These are phyloP conservation scores for Ips nitidus DNA, from an alignment of 1,140 invertebrate genomes.

Conservation along the genomic window DNA sequence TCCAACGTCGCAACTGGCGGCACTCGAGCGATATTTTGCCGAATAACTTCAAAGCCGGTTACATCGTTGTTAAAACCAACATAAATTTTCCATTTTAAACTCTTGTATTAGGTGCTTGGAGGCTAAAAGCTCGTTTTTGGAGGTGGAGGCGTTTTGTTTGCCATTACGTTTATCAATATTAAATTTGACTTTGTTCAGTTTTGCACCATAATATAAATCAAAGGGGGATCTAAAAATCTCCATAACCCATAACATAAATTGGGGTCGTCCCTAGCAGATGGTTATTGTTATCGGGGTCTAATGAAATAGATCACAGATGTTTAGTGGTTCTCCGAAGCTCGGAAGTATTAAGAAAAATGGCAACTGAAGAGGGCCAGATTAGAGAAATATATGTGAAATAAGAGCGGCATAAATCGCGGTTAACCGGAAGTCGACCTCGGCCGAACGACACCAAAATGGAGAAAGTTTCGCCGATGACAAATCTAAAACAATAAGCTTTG, in stretches of 20 bases:
- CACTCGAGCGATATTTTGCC: slow-evolving; percentile 8
- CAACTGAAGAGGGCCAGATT: slow-evolving; percentile 48
- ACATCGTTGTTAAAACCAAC: slow-evolving; percentile 12
- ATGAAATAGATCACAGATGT: no score
- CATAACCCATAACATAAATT: no score
- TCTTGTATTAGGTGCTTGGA: neutral
- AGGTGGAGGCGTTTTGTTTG: neutral
- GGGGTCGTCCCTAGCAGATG: no score
- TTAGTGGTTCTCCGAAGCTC: neutral
- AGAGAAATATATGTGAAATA: slow-evolving; percentile 48
- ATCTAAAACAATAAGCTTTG: slow-evolving; percentile 46
- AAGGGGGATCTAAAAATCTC: no score
- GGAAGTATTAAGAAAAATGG: slow-evolving; percentile 51
- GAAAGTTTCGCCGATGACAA: slow-evolving; percentile 42
- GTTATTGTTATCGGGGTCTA: no score
- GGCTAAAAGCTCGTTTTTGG: neutral
- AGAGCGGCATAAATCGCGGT: slow-evolving; percentile 48
- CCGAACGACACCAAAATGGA: slow-evolving; percentile 21
- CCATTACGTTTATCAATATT: no score
- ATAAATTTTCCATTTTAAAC: slow-evolving; percentile 16
- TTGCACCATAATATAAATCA: no score
- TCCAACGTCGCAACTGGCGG: slow-evolving; percentile 2
- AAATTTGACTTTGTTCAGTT: no score
- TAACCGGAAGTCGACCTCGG: slow-evolving; percentile 33
- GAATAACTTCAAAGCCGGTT: slow-evolving; percentile 15